phyloP scores from a whole-genome alignment of 2,797 vertebrate genomes.

The Rhyacichthys aspro region DNA sequence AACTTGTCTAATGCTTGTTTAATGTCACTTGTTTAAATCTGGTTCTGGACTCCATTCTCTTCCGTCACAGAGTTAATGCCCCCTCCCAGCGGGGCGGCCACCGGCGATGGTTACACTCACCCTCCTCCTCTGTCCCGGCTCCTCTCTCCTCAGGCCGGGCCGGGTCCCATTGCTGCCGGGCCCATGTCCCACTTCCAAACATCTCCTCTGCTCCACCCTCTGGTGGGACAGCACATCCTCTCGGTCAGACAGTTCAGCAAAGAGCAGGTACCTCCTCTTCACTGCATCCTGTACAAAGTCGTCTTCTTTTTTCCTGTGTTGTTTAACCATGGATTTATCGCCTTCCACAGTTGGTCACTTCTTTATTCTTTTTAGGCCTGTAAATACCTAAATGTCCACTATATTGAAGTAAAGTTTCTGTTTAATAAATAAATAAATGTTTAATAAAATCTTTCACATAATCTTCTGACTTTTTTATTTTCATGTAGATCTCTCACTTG shows the following conservation, averaged over 20 bases:
- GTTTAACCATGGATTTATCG: too few species aligned
- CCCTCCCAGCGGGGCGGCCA: neutral
- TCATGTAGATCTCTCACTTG: constrained; percentile 90
- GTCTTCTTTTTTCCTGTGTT: too few species aligned
- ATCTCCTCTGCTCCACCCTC: constrained; percentile 85
- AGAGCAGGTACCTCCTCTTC: constrained; percentile 84
- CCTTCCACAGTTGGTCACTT: too few species aligned
- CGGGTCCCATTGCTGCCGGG: constrained; percentile 44
- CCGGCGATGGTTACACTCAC: constrained; percentile 76
- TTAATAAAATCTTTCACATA: too few species aligned
- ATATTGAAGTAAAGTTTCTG: too few species aligned
- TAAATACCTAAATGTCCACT: too few species aligned
- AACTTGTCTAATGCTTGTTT: too few species aligned
- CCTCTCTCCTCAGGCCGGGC: constrained; percentile 84
- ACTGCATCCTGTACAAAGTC: too few species aligned
- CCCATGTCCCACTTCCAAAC: constrained; percentile 82
- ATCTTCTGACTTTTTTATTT: neutral
- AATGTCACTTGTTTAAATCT: too few species aligned
- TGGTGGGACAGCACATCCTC: constrained; percentile 93
- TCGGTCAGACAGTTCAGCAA: constrained; percentile 94
- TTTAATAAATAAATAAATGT: too few species aligned
- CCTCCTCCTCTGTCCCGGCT: constrained; percentile 86
- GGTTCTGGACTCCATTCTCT: too few species aligned
- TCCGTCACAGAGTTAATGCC: constrained; percentile 48
- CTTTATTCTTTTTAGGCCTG: too few species aligned